phyloP scores from a whole-genome alignment of 1,140 invertebrate genomes.

The Pseudomyrmex gracilis region DNA sequence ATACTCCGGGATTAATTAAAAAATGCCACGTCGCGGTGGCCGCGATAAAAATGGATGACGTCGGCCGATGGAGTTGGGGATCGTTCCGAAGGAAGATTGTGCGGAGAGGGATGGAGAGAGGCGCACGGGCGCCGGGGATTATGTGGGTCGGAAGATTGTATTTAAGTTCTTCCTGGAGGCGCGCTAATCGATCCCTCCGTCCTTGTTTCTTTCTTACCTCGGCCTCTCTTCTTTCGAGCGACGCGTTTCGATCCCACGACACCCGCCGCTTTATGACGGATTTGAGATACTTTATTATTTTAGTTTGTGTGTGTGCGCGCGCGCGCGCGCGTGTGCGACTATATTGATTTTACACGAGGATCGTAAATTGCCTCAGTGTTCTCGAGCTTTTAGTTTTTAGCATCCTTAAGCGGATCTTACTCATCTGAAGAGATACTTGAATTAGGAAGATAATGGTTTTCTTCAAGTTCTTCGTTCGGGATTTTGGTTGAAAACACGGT shows the following conservation, averaged over 20 bases:
- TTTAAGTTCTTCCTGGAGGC: conserved; percentile 73
- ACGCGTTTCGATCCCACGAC: not conserved
- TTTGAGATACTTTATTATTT: conserved; percentile 4
- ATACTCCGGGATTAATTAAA: conserved; percentile 80
- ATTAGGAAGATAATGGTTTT: not conserved
- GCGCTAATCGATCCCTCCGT: conserved; percentile 68
- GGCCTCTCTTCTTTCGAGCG: no score
- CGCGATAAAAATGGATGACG: conserved; percentile 59
- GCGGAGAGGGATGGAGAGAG: not conserved
- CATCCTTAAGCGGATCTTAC: not conserved
- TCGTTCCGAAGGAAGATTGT: conserved; percentile 47
- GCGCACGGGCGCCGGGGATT: conserved; percentile 58
- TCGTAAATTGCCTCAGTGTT: no score
- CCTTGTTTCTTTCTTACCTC: conserved; percentile 35
- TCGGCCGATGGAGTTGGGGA: conserved; percentile 7
- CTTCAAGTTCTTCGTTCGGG: not conserved
- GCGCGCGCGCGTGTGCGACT: no score
- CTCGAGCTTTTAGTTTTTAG: not conserved
- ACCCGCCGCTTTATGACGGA: not conserved
- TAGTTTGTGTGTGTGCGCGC: no score
- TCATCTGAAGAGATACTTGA: no score
- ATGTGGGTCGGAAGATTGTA: conserved; percentile 70
- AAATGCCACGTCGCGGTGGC: conserved; percentile 75
- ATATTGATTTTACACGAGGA: no score
- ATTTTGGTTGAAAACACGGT: not conserved